Conservation (phyloP, 92 coral and sea anemone genomes). For the Palythoa grandis region DNA sequence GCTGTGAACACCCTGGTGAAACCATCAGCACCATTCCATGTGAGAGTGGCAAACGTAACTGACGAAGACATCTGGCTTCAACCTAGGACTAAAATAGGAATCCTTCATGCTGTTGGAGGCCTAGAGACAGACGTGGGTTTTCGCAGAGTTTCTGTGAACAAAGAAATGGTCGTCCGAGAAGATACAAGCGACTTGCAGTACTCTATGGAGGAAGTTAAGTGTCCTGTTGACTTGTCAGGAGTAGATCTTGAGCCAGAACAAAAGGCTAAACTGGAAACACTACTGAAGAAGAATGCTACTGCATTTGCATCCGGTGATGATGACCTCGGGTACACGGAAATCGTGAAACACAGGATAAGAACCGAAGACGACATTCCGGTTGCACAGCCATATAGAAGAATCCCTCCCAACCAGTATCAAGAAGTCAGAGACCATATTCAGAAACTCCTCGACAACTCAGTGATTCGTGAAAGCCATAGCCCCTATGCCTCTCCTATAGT, state of each 20-base stretch:
- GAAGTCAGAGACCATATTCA: conserved; percentile 34
- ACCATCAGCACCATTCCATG: conserved; percentile 47
- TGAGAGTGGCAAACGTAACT: conserved; percentile 66
- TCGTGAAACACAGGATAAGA: conserved; percentile 23
- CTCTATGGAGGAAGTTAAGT: not conserved
- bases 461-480: conserved; percentile 24
- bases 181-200: not conserved
- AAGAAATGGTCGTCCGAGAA: conserved; percentile 13
- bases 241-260: conserved; percentile 37
- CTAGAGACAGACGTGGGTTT: conserved; percentile 15
- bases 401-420: conserved; percentile 34
- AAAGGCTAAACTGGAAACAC: conserved; percentile 28
- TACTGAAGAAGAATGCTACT: conserved; percentile 36
- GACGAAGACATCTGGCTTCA: conserved; percentile 75
- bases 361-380: conserved; percentile 41
- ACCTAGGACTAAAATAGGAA: conserved; percentile 69
- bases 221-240: conserved; percentile 7
- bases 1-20: conserved; percentile 59
- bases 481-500: conserved; percentile 39
- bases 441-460: conserved; percentile 27
- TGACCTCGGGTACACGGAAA: conserved; percentile 44
- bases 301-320: conserved; percentile 28
- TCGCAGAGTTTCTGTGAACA: conserved; percentile 36
- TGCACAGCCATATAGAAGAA: conserved; percentile 38
- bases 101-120: conserved; percentile 59